These are phyloP conservation scores for Micropoecilia bifurca DNA, from an alignment of 2,797 vertebrate species.

Conservation along the genomic window DNA sequence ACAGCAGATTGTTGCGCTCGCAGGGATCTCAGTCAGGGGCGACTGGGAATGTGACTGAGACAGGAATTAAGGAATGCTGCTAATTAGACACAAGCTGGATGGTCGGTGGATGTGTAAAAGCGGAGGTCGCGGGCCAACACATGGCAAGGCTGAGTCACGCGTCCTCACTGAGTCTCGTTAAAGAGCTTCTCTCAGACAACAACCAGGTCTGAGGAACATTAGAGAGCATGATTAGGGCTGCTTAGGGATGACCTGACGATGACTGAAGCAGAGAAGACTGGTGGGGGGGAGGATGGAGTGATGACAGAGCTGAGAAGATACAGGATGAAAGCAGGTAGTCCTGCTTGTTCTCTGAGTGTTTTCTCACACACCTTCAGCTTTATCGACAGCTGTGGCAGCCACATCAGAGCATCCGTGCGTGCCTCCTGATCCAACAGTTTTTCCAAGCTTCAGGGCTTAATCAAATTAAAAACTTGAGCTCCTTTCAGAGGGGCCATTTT, in stretches of 20 bases:
- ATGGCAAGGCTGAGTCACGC: slow-evolving; percentile 49
- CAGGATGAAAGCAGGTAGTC: slow-evolving; percentile 55
- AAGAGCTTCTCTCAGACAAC: slow-evolving; percentile 49
- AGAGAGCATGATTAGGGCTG: slow-evolving; percentile 54
- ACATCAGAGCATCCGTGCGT: slow-evolving; percentile 58
- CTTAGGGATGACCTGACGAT: slow-evolving; percentile 49
- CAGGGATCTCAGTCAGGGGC: slow-evolving; percentile 70
- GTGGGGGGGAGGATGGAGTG: not conserved
- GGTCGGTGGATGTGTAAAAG: slow-evolving; percentile 68
- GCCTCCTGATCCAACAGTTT: slow-evolving; percentile 41
- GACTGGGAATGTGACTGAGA: slow-evolving; percentile 74
- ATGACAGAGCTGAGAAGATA: slow-evolving; percentile 40
- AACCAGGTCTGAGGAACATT: slow-evolving; percentile 52
- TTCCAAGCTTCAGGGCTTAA: slow-evolving; percentile 59
- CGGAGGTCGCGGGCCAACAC: slow-evolving; percentile 36
- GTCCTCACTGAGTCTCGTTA: slow-evolving; percentile 39
- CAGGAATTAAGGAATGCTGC: slow-evolving; percentile 71
- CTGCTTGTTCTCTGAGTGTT: slow-evolving; percentile 30
- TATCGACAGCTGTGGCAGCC: slow-evolving; percentile 51
- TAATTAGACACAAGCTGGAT: slow-evolving; percentile 65
- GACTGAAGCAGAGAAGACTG: slow-evolving; percentile 11
- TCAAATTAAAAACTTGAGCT: slow-evolving; percentile 53
- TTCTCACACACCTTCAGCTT: slow-evolving; percentile 62
- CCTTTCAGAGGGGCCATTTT: slow-evolving; percentile 25
- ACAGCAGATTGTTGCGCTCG: slow-evolving; percentile 47